Evolutionary conservation across 2,888 invertebrate genomes (phyloP).

Genomic region (Hemaris fuciformis): DNA sequence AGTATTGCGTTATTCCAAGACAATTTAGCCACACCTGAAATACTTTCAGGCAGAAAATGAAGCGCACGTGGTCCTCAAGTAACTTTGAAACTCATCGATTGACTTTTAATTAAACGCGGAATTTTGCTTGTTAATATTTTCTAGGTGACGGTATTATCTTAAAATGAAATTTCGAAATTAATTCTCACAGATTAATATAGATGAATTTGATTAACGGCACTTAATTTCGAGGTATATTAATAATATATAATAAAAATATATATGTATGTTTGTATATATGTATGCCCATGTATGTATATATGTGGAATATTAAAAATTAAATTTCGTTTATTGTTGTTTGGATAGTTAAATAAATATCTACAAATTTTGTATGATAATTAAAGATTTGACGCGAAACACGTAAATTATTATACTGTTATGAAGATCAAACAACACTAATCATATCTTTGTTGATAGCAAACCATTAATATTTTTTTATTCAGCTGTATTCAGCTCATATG

Average conservation of each 20-base stretch:
- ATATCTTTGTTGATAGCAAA: no score
- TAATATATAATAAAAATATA: not conserved
- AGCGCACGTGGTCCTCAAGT: conserved; percentile 25
- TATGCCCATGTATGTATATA: no score
- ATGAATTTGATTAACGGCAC: not conserved
- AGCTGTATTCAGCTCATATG: no score
- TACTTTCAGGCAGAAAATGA: conserved; percentile 21
- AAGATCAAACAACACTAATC: no score
- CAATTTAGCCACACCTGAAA: not conserved
- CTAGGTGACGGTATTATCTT: conserved; percentile 23
- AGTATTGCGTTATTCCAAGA: not conserved
- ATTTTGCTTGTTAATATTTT: conserved; percentile 37
- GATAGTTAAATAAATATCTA: not conserved
- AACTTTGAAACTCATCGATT: conserved; percentile 39
- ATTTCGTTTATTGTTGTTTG: not conserved
- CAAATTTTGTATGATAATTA: not conserved
- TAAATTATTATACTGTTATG: no score
- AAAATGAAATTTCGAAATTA: not conserved
- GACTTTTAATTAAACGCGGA: conserved; percentile 50
- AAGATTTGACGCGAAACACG: no score
- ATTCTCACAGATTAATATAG: not conserved
- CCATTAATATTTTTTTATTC: no score
- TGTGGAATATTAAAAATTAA: no score
- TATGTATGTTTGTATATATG: no score
- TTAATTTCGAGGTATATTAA: not conserved